Base-by-base conservation (phyloP, 2,888 invertebrate species). In the Lasiommata megera region DNA sequence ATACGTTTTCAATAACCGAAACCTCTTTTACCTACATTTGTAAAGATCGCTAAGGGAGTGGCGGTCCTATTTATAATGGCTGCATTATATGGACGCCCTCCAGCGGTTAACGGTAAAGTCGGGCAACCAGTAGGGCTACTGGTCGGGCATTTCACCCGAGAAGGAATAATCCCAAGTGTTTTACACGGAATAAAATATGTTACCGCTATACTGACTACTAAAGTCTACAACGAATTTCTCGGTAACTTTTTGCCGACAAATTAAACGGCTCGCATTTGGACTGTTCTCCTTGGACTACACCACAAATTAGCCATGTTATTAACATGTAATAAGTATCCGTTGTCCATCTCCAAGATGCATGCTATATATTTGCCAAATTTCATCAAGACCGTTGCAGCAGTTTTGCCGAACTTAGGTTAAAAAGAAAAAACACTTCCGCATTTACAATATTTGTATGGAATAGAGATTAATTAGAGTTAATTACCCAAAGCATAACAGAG, bases 121-220 rank as follows among this genome's bases (percentile, higher is more conserved):
- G 67, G 44, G 37, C 70, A 68, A 85, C 70, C 59, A 58, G 68
- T 71, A 61, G 60, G 57, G 29, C 59, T 70, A 80, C 69, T 58
- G 66, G 72, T 84, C 67, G 74, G 70, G 61, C 73, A 70, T 77
- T 79, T 63, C 70, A 73, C 65, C 73, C 69, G 67, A 67, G 70
- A 74, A 73, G 72, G 74, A 77, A 76, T 80, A 79, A 79, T 77
- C 73, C 74, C 65, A 69, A 76, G 75, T 73, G 77, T 75, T 82
- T 81, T 74, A 73, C 79, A 80, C 79, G 75, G 80, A 84, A 83
- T 83, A 84, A 85, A 84, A 84, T 84, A 84, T 80, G 82, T 79
- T 76, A 68, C 69, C 68, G 64, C 70, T 68, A 70, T 69, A 71
- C 70, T 70, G 70, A 82, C 77, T 77, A 71, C 23, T 23, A 23